Evolutionary conservation across 2,888 invertebrate species (phyloP), one percentile per base, ranked within the genome.

Genomic region (Pammene aurita): DNA sequence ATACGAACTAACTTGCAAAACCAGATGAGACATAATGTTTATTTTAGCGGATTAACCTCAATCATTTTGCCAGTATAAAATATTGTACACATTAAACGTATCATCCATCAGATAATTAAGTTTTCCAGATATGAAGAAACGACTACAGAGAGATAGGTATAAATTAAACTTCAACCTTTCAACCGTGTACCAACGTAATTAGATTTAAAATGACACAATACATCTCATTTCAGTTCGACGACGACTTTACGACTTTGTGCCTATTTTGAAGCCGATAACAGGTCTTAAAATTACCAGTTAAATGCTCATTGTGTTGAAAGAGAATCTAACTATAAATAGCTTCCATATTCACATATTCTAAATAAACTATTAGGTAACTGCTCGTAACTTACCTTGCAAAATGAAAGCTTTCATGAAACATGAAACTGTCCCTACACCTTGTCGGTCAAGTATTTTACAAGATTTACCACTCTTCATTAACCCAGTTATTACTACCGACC

Each of bases 11-110:
- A 66, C 26, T 64, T 60, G 50, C 57, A 55, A 66, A 63, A 72
- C 52, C 58, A 71, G 61, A 69, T 67, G 54, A 69, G 71, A 70
- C 62, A 72, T 61, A 73, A 70, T 69, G 54, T 64, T 56, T 34
- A 14, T 26, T 9, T 46, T 48, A 18, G 58, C 10, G 13, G 44
- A 44, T 26, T 18, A 57, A 41, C 16, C 7, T 55, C 10, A 14
- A 9, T 35, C 14, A 7, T 46, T 46, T 46, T 1, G 4, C 26
- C 4, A 46, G 7, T 46, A 6, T 2, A 18, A 18, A 18, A 18
- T 50, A 18, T 11, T 4, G 18, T 14, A 57, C 7, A 1, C 38
- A 38, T 38, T 38, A 38, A 38, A 9, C 9, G 9, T 38, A 5
- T 38, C 6, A 26, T 26, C 26, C 26, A 4, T 26, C n/a, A 26